Evolutionary conservation across 2,113 vertebrate genomes (phyloP).

Genomic region (Setophaga coronata): DNA sequence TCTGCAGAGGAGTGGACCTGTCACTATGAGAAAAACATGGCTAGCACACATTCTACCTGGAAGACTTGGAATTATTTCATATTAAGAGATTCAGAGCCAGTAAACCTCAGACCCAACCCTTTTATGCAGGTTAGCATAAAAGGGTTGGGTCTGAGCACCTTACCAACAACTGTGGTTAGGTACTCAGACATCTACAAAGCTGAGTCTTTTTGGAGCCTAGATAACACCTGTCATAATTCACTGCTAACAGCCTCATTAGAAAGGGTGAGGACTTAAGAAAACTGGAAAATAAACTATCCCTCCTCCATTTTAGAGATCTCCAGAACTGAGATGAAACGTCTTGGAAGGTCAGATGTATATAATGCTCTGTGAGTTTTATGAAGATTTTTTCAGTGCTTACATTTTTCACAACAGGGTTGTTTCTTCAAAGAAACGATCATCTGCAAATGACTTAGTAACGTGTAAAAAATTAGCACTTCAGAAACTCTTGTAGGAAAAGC

Average conservation of each 20-base stretch:
- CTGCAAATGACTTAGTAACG: neutral
- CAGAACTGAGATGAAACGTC: neutral
- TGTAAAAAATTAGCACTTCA: neutral
- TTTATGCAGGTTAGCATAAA: neutral
- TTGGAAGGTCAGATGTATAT: neutral
- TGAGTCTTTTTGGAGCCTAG: neutral
- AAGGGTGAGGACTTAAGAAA: neutral
- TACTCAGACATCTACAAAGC: neutral
- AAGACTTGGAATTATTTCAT: neutral
- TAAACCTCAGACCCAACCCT: neutral
- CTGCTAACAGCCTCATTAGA: neutral
- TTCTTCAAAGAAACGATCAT: neutral
- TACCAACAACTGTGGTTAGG: neutral
- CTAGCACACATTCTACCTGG: rapidly evolving
- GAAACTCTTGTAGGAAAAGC: neutral
- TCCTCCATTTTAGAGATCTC: neutral
- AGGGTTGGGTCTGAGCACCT: neutral
- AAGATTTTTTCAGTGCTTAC: neutral
- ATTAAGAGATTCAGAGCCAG: neutral
- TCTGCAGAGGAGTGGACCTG: neutral
- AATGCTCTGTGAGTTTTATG: neutral
- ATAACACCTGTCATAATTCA: neutral
- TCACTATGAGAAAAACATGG: neutral
- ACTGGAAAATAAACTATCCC: neutral
- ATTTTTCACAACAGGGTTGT: neutral